phyloP scores from a whole-genome alignment of 2,888 invertebrate species.

The Germaria angustata region DNA sequence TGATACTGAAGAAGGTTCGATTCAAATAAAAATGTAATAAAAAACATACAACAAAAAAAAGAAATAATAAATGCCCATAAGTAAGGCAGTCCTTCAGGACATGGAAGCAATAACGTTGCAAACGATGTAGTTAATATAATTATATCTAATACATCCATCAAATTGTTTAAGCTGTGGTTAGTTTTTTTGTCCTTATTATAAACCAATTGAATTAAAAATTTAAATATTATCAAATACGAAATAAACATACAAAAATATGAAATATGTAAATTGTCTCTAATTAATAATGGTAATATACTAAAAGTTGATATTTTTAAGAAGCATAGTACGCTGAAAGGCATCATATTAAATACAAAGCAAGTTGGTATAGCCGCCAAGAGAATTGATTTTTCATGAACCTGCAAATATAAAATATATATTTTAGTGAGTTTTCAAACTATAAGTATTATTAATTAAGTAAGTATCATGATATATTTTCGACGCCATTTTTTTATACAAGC shows the following conservation, averaged over 20 bases:
- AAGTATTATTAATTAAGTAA: too few species aligned
- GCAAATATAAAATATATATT: not conserved
- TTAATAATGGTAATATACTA: slow-evolving; percentile 48
- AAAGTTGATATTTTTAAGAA: slow-evolving; percentile 55
- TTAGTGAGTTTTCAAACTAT: too few species aligned
- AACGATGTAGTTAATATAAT: slow-evolving; percentile 32
- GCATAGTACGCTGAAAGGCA: slow-evolving; percentile 41
- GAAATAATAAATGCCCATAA: slow-evolving; percentile 59
- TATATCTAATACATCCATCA: slow-evolving; percentile 41
- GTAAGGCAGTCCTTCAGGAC: slow-evolving; percentile 40
- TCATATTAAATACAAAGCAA: slow-evolving; percentile 19
- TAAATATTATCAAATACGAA: slow-evolving; percentile 26
- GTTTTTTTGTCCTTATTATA: slow-evolving; percentile 25
- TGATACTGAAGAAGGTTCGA: slow-evolving; percentile 1
- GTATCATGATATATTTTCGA: too few species aligned
- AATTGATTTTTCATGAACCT: slow-evolving; percentile 61
- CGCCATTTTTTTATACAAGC: too few species aligned
- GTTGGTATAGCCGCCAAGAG: slow-evolving; percentile 49
- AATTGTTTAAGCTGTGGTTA: not conserved
- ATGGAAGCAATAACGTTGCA: slow-evolving; percentile 24
- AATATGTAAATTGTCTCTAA: slow-evolving; percentile 42
- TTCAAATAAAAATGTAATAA: slow-evolving; percentile 19
- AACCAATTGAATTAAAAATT: slow-evolving; percentile 19
- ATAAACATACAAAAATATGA: slow-evolving; percentile 47
- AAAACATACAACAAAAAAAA: slow-evolving; percentile 34